Evolutionary conservation across 1,140 invertebrate genomes (phyloP), one percentile per base, ranked within the genome.

Genomic region (Aporrectodea caliginosa): DNA sequence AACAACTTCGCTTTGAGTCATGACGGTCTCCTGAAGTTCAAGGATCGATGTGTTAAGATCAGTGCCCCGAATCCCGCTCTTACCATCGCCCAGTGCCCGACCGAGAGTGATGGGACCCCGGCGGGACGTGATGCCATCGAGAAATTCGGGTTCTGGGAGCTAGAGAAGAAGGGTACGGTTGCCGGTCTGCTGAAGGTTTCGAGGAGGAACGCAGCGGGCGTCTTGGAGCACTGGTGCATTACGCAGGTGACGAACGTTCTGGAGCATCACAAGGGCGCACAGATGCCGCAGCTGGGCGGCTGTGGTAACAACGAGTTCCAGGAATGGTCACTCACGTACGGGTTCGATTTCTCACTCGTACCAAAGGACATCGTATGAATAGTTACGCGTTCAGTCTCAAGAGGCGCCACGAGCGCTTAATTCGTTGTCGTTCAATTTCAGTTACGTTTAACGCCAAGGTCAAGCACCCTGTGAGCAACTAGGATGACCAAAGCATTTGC

Each of bases 1-100:
- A 83, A 83, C 73, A 69, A 73, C 2, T 83, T 83, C 73, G 75
- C 75, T 32, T 73, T 83, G 27, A 77, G 68, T 35, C 43, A 35
- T 16, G 35, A 77, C 1, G 81, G 82, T 33, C 58, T 78, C 33
- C 74, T 83, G 58, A 32, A 72, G 27, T 81, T 78, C 72, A 73
- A 78, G 16, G 69, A 80, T 43, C 31, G 75, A n/a, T 83, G 82
- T 71, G 70, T 83, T 27, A n/a, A 34, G 16, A 78, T 77, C 69
- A 30, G 27, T 32, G 35, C 68, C 68, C 75, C 75, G 68, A 58
- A 2, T 16, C 75, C 75, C 58, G 69, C 33, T n/a, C 69, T 80
- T 16, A 72, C 16, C 22, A 27, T 80, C 35, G 58, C n/a, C 69
- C 35, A 73, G 75, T 80, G 79, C 76, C 79, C 79, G 69, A 2